phyloP scores from a whole-genome alignment of 35 echinoderm and acorn worm species.

The Diadema setosum region DNA sequence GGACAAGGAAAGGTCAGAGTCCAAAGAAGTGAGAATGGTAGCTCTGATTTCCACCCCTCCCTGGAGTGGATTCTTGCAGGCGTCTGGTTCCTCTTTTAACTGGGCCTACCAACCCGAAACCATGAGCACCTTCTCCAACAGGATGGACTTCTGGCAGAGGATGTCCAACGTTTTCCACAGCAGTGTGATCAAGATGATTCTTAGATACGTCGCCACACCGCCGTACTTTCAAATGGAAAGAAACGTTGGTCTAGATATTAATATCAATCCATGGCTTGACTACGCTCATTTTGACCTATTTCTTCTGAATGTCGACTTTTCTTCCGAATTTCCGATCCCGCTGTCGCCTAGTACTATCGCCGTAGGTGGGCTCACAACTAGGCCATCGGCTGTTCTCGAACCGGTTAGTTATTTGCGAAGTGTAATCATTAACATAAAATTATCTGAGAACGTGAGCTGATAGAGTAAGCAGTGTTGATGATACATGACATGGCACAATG shows the following conservation, averaged over 20 bases:
- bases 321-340: neutral
- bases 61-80: neutral
- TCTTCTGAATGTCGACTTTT: neutral
- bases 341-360: neutral
- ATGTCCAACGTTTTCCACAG: neutral
- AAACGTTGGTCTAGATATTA: neutral
- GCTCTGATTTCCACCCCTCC: neutral
- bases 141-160: slow-evolving; percentile 54
- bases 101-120: slow-evolving; percentile 39
- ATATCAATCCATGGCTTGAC: neutral
- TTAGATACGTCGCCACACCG: neutral
- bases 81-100: slow-evolving; percentile 22
- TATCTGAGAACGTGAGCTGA: too few species aligned
- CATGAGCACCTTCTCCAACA: slow-evolving; percentile 14
- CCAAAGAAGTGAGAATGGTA: slow-evolving; percentile 3
- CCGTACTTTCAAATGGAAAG: neutral
- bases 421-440: too few species aligned
- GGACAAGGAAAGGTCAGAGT: neutral
- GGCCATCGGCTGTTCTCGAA: neutral
- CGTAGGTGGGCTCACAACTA: neutral
- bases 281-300: neutral
- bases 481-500: too few species aligned
- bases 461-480: too few species aligned
- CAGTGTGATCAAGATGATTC: neutral
- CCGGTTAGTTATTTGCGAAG: neutral